These are phyloP conservation scores for Amblyjoppa proteus DNA, from an alignment of 2,888 invertebrate genomes.

Conservation along the genomic window DNA sequence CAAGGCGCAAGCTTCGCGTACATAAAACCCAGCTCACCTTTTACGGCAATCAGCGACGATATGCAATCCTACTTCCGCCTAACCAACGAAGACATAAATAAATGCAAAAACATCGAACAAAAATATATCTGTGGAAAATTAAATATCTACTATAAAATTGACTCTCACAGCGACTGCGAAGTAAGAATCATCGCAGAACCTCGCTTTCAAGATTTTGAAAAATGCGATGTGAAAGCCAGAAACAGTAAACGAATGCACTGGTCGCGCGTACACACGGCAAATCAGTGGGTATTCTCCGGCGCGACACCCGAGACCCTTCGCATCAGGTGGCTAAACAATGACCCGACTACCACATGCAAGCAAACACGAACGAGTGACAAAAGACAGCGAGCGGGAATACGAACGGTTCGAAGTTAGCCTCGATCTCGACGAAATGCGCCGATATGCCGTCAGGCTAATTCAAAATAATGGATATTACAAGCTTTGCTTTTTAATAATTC, in stretches of 20 bases:
- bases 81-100: background rate
- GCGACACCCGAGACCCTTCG: conserved; percentile 16
- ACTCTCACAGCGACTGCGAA: background rate
- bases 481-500: too few species aligned
- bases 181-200: too few species aligned
- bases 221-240: background rate
- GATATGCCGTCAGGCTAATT: too few species aligned
- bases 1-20: background rate
- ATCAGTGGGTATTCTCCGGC: conserved; percentile 15
- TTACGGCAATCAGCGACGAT: conserved; percentile 15
- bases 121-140: conserved; percentile 9
- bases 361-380: too few species aligned
- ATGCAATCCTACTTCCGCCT: conserved; percentile 4
- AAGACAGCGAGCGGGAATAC: too few species aligned
- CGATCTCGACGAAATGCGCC: too few species aligned
- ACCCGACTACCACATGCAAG: too few species aligned
- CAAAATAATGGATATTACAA: too few species aligned
- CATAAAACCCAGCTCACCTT: background rate
- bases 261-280: background rate
- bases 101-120: background rate
- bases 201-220: too few species aligned
- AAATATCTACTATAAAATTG: background rate
- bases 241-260: background rate
- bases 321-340: too few species aligned
- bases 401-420: too few species aligned